These are phyloP conservation scores for Antitype chi DNA, from an alignment of 2,888 invertebrate species.

Conservation along the genomic window DNA sequence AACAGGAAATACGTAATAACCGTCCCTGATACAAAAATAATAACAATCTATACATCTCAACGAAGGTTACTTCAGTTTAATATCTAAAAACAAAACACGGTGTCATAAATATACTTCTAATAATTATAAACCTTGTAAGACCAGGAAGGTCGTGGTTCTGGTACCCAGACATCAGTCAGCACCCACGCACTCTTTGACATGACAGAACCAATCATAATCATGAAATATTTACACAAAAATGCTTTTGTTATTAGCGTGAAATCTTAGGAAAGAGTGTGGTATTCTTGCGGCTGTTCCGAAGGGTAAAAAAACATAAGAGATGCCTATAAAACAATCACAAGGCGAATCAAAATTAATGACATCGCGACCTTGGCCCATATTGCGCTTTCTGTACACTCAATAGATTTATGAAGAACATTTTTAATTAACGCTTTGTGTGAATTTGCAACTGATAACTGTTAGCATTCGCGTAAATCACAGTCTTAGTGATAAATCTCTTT, in stretches of 20 bases:
- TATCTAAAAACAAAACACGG: constrained; percentile 37
- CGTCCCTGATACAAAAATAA: constrained; percentile 39
- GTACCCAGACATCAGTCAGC: constrained; percentile 46
- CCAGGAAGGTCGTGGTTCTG: constrained; percentile 45
- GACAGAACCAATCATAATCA: constrained; percentile 56
- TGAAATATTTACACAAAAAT: constrained; percentile 52
- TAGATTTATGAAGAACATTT: constrained; percentile 64
- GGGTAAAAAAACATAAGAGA: constrained; percentile 59
- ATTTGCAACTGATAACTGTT: constrained; percentile 51
- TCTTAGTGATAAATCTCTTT: constrained; percentile 44
- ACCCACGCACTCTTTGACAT: constrained; percentile 47
- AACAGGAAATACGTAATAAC: constrained; percentile 40
- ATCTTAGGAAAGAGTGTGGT: constrained; percentile 20
- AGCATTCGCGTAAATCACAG: constrained; percentile 44
- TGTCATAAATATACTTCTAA: constrained; percentile 53
- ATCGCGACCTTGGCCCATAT: constrained; percentile 77
- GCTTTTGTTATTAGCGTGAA: constrained; percentile 46
- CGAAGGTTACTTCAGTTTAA: constrained; percentile 53
- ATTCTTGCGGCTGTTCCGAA: constrained; percentile 50
- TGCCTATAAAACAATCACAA: constrained; percentile 74
- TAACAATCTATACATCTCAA: constrained; percentile 24
- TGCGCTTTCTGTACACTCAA: constrained; percentile 55
- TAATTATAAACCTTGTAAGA: constrained; percentile 47
- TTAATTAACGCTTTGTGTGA: constrained; percentile 61
- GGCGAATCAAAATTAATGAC: constrained; percentile 75